Base-by-base conservation (phyloP, 2,888 invertebrate genomes). In the Xanthia icteritia region DNA sequence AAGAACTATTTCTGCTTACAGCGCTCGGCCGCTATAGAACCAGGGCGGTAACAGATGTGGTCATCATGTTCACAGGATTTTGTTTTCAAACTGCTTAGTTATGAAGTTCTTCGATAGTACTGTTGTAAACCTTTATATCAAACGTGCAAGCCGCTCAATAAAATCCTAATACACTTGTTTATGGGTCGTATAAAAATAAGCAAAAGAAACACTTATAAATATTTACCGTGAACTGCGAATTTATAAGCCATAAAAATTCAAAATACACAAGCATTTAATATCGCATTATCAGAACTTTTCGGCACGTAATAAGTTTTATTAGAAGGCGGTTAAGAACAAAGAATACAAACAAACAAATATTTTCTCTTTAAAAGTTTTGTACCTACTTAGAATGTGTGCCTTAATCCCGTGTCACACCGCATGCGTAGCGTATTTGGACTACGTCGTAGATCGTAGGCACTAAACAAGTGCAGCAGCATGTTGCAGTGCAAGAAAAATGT, bases 91-190 rank as follows among this genome's bases (percentile, higher is more conserved):
- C 31, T 31, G 31, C 31, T 31, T 31, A 31, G 31, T 2, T 31
- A 31, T 31, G 31, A 31, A 31, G 31, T 31, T 31, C 31, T 31
- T 31, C 31, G 2, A 31, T 39, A 6, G 13, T 17, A 36, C 42
- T 63, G 76, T 17, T 80, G 48, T 66, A 79, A 81, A 84, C 36
- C 48, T 84, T 79, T 42, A 66, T 65, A 66, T 66, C 60, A 81
- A 81, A 84, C 65, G 65, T 42, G 36, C 39, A 60, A 60, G 54
- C 84, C 84, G 80, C 54, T 42, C 56, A 71, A 66, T 81, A 79
- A 79, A 84, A 27, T 48, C 23, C 17, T 84, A 84, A 66, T 66
- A 79, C 80, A 61, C 65, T 56, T 79, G 45, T 81, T 84, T 81
- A 84, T 81, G 45, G 31, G 56, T 23, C 60, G 17, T 84, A 79